Evolutionary conservation across 1,140 invertebrate genomes (phyloP).

Genomic region (Drosophila yakuba): DNA sequence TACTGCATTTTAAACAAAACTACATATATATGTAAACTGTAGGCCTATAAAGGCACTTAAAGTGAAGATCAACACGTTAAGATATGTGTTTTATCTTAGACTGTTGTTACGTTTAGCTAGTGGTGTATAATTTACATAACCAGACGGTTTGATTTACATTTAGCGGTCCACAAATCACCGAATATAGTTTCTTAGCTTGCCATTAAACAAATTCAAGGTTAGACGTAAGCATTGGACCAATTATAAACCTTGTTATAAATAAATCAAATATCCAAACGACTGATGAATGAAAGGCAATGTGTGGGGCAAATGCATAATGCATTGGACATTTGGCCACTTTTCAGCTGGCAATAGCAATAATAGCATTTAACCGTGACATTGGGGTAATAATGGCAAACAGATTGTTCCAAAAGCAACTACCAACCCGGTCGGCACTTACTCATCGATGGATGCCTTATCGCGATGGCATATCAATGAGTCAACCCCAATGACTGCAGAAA

Average conservation of each 20-base stretch:
- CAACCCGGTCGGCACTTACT: conserved; percentile 8
- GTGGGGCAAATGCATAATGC: conserved; percentile 12
- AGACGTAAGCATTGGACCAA: conserved; percentile 14
- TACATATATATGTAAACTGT: not conserved
- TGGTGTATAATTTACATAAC: conserved; percentile 21
- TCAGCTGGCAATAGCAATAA: not conserved
- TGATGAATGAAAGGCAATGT: not conserved
- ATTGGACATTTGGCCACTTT: not conserved
- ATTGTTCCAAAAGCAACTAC: conserved; percentile 5
- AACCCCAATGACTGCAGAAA: conserved; percentile 9
- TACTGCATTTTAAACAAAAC: not conserved
- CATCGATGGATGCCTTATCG: conserved; percentile 25
- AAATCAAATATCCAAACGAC: conserved; percentile 4
- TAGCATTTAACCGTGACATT: conserved; percentile 13
- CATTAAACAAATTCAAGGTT: conserved; percentile 25
- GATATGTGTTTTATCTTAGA: not conserved
- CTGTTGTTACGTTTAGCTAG: not conserved
- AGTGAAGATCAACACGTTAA: no score
- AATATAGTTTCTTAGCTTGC: not conserved
- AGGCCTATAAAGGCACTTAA: no score
- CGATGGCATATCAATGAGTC: conserved; percentile 30
- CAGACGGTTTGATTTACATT: conserved; percentile 1
- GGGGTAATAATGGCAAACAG: conserved; percentile 23
- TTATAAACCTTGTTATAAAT: conserved; percentile 9
- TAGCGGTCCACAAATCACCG: not conserved